Evolutionary conservation across 2,888 invertebrate species (phyloP).

Genomic region (Adineta ricciae): DNA sequence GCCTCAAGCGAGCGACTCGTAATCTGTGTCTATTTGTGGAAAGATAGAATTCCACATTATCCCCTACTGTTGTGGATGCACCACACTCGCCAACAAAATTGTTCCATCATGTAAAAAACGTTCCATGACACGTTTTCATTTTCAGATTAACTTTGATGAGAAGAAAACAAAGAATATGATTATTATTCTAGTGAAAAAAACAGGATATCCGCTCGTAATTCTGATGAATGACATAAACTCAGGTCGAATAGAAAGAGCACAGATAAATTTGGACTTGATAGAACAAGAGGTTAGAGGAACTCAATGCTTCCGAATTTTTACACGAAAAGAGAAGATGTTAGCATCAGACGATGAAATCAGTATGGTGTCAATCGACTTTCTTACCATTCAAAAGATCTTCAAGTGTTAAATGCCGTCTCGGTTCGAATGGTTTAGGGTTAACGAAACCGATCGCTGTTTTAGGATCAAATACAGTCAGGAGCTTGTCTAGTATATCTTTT

Average conservation of each 20-base stretch:
- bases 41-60: background rate
- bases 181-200: background rate
- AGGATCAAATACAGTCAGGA: background rate
- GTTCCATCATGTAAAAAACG: background rate
- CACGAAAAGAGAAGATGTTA: too few relatives aligned
- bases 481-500: background rate
- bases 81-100: background rate
- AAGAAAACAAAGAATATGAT: background rate
- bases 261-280: too few relatives aligned
- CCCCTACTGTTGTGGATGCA: too few relatives aligned
- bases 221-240: background rate
- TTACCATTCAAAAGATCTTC: background rate
- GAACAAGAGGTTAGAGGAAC: too few relatives aligned
- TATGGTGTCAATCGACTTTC: too few relatives aligned
- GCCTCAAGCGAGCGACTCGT: background rate
- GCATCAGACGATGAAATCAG: too few relatives aligned
- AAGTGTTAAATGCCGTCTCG: background rate
- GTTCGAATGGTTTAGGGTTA: background rate
- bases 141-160: background rate
- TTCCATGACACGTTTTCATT: background rate
- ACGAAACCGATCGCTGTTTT: background rate
- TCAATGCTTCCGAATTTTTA: too few relatives aligned
- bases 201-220: background rate
- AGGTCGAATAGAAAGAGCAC: background rate
- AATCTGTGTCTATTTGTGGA: background rate